Base-by-base conservation (phyloP, 2,113 vertebrate species). In the Osmerus eperlanus region DNA sequence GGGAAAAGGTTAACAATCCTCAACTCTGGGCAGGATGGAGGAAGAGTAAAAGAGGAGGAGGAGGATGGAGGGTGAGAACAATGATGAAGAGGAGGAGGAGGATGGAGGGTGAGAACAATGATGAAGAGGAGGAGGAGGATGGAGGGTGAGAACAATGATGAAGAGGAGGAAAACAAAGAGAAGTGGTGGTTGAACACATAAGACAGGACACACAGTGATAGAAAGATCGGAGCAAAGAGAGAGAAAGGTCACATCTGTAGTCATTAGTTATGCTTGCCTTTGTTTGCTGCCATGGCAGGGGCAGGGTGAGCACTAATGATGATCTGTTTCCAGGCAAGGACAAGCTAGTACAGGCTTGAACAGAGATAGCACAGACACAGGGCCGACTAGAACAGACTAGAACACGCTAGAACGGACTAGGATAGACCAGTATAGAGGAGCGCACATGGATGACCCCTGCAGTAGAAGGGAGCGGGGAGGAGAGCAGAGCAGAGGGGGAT, bases 1-100 rank as follows among this genome's bases (percentile, higher is more conserved):
- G 78, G 80, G 69, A 77, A 88, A 86, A 90, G 83, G 85, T 85
- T 88, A 85, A 88, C 76, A 76, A 65, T 75, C 68, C 54, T 77
- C 64, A 74, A 65, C 68, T 16, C 8, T 32, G 62, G 28, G 29
- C 7, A 8, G 76, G 74, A 68, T 75, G 59, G 67, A 41, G 67
- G 67, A 71, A 64, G 67, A 47, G 54, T 70, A 83, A 72, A 81
- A 78, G 73, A 21, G 54, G 63, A 76, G 69, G 73, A 21, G 54
- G 63, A 76, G 69, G 65, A 77, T 78, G 71, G 69, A 68, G 76
- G 74, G 82, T 66, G 60, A 52, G 61, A 56, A 63, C 41, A 32
- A 55, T 28, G 62, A 25, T 55, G 32, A n/a, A 19, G 13, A 36
- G 32, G 32, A 36, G 32, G 32, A 36, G 32, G 29, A 32, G 29